Base-by-base conservation (phyloP, 1,140 invertebrate species). In the Oryctes rhinoceros region DNA sequence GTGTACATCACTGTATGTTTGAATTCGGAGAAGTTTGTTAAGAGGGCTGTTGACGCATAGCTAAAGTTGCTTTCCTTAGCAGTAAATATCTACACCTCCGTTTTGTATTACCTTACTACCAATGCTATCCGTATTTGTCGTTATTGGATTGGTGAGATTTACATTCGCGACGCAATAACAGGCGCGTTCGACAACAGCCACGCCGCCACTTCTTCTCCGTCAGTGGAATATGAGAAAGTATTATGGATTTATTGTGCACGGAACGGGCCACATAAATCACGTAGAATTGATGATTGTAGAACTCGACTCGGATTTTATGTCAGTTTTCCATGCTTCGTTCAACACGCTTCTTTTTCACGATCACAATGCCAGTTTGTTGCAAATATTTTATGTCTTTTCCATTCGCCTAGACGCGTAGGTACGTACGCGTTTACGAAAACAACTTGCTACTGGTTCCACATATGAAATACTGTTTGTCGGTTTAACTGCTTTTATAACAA, bases 201-300 rank as follows among this genome's bases (percentile, higher is more conserved):
- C 78, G 74, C 80, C 44, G 44, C 78, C 71, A 79, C 71, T 76
- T 76, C 79, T 80, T 80, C 35, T 71, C 20, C 35, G 13, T 13
- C 6, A 76, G 48, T 11, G 20, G 74, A 49, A 80, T 80, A 80
- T 80, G 79, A 76, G 79, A 80, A 80, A 80, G 79, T 80, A 80
- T 80, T 74, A 47, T 76, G 49, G 79, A 80, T 80, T 80, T 80
- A 80, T 80, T 80, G 71, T 48, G 74, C 71, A n/a, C 79, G 39
- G 65, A 76, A 74, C 79, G 67, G 74, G 49, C n/a, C 59, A 59
- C 79, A 80, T 80, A 80, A 80, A 80, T 80, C 79, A 80, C 37
- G 71, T 30, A 80, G 79, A 80, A 80, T 80, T 80, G 79, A 80
- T 80, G 79, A 80, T 80, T 80, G 74, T 71, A 76, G 79, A 76